phyloP scores from a whole-genome alignment of 2,797 vertebrate genomes.

The Pantherophis vulpinus region DNA sequence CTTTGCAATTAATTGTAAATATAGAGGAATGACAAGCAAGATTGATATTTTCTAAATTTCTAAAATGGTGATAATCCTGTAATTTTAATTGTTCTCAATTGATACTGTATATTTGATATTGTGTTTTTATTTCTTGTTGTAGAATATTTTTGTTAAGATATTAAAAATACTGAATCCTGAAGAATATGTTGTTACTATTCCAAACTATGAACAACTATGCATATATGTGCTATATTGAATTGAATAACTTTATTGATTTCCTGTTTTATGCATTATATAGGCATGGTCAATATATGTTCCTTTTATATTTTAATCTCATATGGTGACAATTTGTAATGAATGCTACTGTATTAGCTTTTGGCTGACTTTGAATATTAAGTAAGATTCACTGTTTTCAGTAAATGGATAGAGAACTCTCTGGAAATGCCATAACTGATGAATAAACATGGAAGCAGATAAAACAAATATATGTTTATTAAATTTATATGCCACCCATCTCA shows the following conservation, averaged over 20 bases:
- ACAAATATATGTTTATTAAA: too few relatives aligned
- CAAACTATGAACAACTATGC: neutral
- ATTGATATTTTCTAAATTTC: neutral
- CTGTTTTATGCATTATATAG: neutral
- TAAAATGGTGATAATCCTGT: constrained; percentile 29
- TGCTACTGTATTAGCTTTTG: neutral
- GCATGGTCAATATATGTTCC: neutral
- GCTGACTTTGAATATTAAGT: neutral
- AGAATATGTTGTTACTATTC: neutral
- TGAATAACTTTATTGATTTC: neutral
- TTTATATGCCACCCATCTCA: too few relatives aligned
- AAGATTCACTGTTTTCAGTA: neutral
- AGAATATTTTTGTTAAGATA: neutral
- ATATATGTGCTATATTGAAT: neutral
- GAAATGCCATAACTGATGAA: neutral
- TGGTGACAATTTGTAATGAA: neutral
- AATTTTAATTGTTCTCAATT: constrained; percentile 35
- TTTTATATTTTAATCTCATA: neutral
- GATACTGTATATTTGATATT: neutral
- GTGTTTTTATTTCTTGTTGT: neutral
- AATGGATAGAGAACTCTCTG: neutral
- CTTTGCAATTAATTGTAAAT: constrained; percentile 30
- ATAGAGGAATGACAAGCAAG: neutral
- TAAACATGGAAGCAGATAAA: neutral
- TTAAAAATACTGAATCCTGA: neutral